These are phyloP conservation scores for Tipula helvola DNA, from an alignment of 2,888 invertebrate genomes.

Conservation along the genomic window DNA sequence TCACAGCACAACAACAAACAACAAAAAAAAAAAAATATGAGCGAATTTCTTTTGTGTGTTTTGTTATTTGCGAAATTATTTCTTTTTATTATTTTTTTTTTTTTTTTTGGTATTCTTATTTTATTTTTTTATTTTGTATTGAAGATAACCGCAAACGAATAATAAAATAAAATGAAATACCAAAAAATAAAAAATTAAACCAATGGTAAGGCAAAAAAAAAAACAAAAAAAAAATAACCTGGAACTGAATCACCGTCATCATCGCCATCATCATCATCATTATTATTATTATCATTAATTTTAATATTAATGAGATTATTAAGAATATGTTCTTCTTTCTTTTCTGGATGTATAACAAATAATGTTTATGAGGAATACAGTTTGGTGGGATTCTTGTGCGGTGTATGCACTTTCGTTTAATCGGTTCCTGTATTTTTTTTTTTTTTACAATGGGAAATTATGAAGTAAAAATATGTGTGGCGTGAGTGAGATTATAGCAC, in stretches of 20 bases:
- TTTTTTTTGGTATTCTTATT: background rate
- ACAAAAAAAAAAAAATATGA: background rate
- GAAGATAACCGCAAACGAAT: slow-evolving; percentile 4
- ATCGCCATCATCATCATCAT: background rate
- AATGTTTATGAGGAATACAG: background rate
- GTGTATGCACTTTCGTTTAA: background rate
- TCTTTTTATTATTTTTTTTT: background rate
- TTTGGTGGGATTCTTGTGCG: background rate
- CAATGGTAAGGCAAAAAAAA: background rate
- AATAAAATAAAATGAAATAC: background rate
- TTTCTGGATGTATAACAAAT: background rate
- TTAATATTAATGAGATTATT: background rate
- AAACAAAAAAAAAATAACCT: background rate
- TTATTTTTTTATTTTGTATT: background rate
- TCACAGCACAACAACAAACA: background rate
- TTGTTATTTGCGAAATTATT: background rate
- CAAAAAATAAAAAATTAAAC: background rate
- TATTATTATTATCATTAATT: background rate
- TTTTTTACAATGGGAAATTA: no score
- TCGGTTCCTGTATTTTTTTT: background rate
- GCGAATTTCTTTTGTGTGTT: background rate
- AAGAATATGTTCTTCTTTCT: background rate
- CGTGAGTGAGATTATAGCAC: no score
- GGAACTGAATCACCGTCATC: background rate
- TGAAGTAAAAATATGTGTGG: no score